Percentiles rank a stretch among this genome's conserved stretches.
Conservation (phyloP, 2,113 vertebrate genomes). For the Macheiramphus alcinus region DNA sequence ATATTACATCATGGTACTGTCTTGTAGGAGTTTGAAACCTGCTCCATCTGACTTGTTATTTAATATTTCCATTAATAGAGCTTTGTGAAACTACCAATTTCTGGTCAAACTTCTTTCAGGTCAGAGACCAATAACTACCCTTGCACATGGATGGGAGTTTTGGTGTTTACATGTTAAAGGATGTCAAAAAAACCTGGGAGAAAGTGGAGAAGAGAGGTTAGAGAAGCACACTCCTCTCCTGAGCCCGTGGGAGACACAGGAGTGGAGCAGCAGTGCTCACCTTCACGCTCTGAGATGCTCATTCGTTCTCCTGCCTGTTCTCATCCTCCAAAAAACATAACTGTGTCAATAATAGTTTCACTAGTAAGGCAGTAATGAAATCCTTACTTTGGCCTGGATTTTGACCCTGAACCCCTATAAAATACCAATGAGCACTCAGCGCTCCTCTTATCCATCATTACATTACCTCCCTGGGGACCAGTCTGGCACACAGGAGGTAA, state of each 20-base stretch:
- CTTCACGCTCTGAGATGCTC: neutral
- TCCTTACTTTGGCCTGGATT: conserved; percentile 3
- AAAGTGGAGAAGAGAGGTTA: neutral
- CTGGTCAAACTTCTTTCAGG: neutral
- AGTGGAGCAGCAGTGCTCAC: neutral
- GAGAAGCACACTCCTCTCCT: neutral
- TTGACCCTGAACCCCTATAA: neutral
- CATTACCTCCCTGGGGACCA: neutral
- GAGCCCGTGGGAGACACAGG: neutral
- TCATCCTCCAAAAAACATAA: neutral
- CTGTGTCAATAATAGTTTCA: neutral
- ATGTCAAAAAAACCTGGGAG: neutral
- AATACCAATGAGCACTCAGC: neutral
- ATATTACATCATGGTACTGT: neutral
- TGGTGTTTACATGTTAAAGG: neutral
- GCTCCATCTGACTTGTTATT: conserved; percentile 29
- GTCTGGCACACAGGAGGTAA: neutral
- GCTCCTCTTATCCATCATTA: neutral
- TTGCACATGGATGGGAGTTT: neutral
- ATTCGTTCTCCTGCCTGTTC: neutral
- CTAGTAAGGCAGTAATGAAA: neutral
- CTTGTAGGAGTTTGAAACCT: neutral
- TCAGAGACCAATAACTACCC: neutral
- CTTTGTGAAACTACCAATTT: neutral
- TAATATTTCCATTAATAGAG: neutral